These are phyloP conservation scores for Gymnocephalus cernua DNA, from an alignment of 2,113 vertebrate species.

Conservation along the genomic window DNA sequence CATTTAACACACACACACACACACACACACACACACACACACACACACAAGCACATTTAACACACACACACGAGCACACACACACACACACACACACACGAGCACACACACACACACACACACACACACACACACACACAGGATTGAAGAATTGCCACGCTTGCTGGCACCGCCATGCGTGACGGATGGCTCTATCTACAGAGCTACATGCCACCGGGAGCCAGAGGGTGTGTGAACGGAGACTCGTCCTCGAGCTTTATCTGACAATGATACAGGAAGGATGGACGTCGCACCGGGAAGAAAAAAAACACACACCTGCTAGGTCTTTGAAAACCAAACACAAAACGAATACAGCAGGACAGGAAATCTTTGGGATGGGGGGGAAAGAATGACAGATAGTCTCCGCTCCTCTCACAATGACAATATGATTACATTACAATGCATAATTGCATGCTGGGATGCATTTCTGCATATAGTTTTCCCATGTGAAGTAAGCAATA, in stretches of 20 bases:
- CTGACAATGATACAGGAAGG: constrained; percentile 61
- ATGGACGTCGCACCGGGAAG: constrained; percentile 51
- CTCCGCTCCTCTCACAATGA: background rate
- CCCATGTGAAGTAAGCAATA: background rate
- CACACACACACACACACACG: constrained; percentile 9
- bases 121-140: constrained; percentile 3
- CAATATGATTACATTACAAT: constrained; percentile 18
- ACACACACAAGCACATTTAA: background rate
- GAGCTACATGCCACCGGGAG: constrained; percentile 61
- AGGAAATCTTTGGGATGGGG: constrained; percentile 19
- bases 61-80: constrained; percentile 16
- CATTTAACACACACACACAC: background rate
- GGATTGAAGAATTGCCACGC: constrained; percentile 59
- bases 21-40: background rate
- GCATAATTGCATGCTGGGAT: background rate
- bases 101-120: constrained; percentile 10
- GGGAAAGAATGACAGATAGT: background rate
- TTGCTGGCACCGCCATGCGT: constrained; percentile 60
- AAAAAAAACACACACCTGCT: constrained; percentile 64
- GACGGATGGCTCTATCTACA: constrained; percentile 73
- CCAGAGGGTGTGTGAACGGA: constrained; percentile 58
- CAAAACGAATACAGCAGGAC: constrained; percentile 39
- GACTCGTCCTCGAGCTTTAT: constrained; percentile 57
- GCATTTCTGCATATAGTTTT: constrained; percentile 34
- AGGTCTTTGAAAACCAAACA: constrained; percentile 30